Percentiles rank a stretch among this genome's conserved stretches.
Evolutionary conservation across 2,888 invertebrate species (phyloP).

Genomic region (Branchipolynoe longqiensis): DNA sequence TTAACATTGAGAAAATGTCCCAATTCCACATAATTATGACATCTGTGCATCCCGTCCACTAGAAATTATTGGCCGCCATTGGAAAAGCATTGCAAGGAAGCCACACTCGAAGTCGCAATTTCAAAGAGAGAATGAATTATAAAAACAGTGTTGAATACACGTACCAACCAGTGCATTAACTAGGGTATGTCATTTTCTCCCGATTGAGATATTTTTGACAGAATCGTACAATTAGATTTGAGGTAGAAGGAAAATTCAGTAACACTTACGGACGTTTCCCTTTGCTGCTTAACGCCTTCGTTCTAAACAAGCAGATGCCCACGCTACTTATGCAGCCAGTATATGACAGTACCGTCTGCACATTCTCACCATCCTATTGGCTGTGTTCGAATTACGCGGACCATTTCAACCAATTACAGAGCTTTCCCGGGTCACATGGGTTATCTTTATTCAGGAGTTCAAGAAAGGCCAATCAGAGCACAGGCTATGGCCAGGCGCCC

Average conservation of each 20-base stretch:
- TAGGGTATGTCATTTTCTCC: neutral
- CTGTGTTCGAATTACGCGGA: conserved; percentile 70
- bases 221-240: neutral
- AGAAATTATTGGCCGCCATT: conserved; percentile 54
- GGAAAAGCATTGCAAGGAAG: conserved; percentile 45
- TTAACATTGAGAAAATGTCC: neutral
- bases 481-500: conserved; percentile 32
- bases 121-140: conserved; percentile 31
- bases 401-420: conserved; percentile 73
- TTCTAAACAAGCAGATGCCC: conserved; percentile 34
- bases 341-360: conserved; percentile 52
- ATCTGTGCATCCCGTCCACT: conserved; percentile 49
- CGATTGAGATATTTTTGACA: neutral
- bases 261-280: neutral
- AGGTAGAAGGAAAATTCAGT: neutral
- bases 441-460: conserved; percentile 58
- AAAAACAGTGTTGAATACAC: neutral
- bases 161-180: conserved; percentile 37
- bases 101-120: conserved; percentile 20
- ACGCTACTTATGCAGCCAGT: conserved; percentile 57
- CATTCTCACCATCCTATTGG: conserved; percentile 71
- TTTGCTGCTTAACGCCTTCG: neutral
- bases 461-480: conserved; percentile 53
- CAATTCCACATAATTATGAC: conserved; percentile 1
- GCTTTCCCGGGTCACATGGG: conserved; percentile 14